Conservation (phyloP, 2,888 invertebrate species). For the Trachelus tabidus region DNA sequence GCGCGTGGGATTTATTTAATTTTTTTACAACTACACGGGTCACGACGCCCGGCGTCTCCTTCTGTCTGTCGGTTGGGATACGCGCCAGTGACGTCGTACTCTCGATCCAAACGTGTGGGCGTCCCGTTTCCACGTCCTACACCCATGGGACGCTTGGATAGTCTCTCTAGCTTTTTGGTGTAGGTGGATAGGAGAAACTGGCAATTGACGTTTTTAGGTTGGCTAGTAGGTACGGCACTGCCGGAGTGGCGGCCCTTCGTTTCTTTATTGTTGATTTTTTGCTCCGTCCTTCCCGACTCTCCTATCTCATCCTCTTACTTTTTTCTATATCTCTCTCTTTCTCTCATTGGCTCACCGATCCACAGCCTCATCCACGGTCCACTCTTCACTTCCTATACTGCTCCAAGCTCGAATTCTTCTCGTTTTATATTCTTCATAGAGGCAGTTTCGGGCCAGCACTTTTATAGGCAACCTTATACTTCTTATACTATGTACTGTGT, state of each 20-base stretch:
- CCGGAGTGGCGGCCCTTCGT: constrained; percentile 38
- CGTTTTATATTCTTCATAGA: neutral
- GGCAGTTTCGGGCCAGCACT: neutral
- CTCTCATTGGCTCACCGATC: constrained; percentile 5
- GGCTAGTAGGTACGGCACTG: constrained; percentile 38
- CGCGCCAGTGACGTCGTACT: neutral
- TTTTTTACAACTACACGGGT: neutral
- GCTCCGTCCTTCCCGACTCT: constrained; percentile 31
- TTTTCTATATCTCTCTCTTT: neutral
- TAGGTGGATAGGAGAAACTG: constrained; percentile 11
- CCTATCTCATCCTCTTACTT: constrained; percentile 7
- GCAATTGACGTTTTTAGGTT: constrained; percentile 47
- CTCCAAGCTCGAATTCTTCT: neutral
- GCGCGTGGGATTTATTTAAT: neutral
- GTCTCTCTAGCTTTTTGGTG: neutral
- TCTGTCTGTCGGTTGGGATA: neutral
- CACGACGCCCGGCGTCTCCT: neutral
- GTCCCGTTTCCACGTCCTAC: neutral
- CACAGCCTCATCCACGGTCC: constrained; percentile 9
- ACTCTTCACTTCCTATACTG: constrained; percentile 7
- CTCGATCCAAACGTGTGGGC: neutral
- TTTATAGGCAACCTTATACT: neutral
- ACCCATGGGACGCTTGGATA: neutral
- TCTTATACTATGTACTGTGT: neutral
- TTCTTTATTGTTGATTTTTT: constrained; percentile 42